phyloP scores from a whole-genome alignment of 2,113 vertebrate genomes.

The Centropus bengalensis region DNA sequence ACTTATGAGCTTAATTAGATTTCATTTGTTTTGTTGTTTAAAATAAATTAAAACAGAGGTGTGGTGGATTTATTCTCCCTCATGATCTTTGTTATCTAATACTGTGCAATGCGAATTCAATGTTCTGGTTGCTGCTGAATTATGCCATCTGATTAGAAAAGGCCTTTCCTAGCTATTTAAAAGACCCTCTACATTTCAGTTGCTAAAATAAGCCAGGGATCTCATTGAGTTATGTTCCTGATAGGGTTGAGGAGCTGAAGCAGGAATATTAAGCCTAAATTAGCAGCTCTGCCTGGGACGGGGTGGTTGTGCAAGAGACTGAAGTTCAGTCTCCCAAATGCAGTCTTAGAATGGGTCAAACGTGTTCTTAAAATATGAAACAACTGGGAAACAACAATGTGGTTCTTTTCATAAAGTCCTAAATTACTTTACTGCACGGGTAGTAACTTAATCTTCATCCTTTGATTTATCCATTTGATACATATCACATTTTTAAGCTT shows the following conservation, averaged over 20 bases:
- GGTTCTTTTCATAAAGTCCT: neutral
- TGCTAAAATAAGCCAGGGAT: neutral
- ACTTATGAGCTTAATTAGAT: slow-evolving; percentile 26
- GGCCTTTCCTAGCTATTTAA: neutral
- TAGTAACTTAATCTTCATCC: neutral
- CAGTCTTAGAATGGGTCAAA: neutral
- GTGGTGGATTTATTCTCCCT: slow-evolving; percentile 1
- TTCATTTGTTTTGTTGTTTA: slow-evolving; percentile 56
- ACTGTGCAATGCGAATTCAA: neutral
- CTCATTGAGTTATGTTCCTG: neutral
- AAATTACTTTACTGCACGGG: neutral
- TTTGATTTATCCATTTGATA: neutral
- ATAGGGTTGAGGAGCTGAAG: neutral
- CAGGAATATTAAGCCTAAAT: neutral
- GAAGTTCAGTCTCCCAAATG: neutral
- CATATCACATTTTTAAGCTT: neutral
- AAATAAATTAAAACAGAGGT: slow-evolving; percentile 34
- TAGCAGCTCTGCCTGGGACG: neutral
- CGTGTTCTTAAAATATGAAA: neutral
- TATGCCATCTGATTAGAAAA: neutral
- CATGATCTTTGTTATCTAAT: neutral
- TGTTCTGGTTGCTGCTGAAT: neutral
- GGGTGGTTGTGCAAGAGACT: neutral
- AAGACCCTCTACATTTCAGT: neutral
- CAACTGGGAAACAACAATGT: neutral